Base-by-base conservation (phyloP, 2,113 vertebrate species). In the Meleagris gallopavo region DNA sequence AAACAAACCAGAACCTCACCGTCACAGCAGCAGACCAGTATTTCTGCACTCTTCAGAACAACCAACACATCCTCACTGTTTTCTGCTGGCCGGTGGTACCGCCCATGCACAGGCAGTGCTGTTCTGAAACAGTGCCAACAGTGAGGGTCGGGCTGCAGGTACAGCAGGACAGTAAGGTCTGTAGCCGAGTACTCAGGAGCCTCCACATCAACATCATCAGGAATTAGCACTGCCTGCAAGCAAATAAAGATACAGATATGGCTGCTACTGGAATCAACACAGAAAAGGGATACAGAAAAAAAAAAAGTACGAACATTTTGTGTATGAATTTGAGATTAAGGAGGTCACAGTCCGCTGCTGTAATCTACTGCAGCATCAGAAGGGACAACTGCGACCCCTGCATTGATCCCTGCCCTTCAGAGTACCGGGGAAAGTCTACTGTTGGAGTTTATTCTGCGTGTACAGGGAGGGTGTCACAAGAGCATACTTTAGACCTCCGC, bases 41-140 rank as follows among this genome's bases (percentile, higher is more conserved):
- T 90, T 76, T 98, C 97, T 30, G 99, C 98, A 78, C 96, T 95
- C 70, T 96, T 87, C 86, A 99, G 83, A 9, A 96, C 30, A 4
- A 98, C 85, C 55, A 45, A 36, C 0, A 75, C 92, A 62, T 96
- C 64, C 34, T 88, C 71, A 3, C 65, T 92, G 6, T 78, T 67
- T 40, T 60, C 67, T 11, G 98, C 97, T 0, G 99, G 98, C 32
- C 96, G 94, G 46, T 99, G 99, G 91, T 99, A 99, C 5, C 99
- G 98, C 3, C 94, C 97, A 6, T 99, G 99, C 69, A 99, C 70
- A 10, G 99, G 99, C 85, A 99, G 81, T 2, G 93, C 82, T 9
- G 97, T 97, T 30, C 86, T 96, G 30, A 98, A 97, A 30, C 92
- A 96, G 38, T 24, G 75, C 10, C 94, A 41, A 14, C 95, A 97